A percentile compares a stretch with the other conserved stretches of the same genome.
Evolutionary conservation across 2,113 vertebrate species (phyloP).

Genomic region (Burhinus oedicnemus): DNA sequence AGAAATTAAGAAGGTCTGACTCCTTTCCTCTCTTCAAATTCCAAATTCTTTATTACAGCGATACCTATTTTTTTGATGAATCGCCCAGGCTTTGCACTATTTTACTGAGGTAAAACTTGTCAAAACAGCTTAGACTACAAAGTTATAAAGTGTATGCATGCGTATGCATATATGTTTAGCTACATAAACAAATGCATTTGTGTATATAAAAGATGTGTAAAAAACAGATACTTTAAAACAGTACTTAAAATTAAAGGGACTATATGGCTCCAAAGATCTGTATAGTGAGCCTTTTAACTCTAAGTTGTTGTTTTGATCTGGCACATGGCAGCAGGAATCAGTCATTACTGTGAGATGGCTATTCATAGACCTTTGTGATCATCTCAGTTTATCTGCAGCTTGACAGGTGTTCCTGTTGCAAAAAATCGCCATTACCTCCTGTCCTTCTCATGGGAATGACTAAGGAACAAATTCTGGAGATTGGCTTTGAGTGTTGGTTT

Average conservation of each 20-base stretch:
- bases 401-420: constrained; percentile 23
- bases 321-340: background rate
- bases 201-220: fast-evolving
- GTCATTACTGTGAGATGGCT: background rate
- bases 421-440: background rate
- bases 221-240: background rate
- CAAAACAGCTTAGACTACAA: background rate
- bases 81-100: background rate
- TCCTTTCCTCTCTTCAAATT: background rate
- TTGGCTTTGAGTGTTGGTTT: fast-evolving
- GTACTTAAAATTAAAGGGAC: background rate
- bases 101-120: background rate
- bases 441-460: background rate
- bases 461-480: background rate
- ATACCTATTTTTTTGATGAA: background rate
- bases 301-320: background rate
- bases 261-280: background rate
- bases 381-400: background rate
- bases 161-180: background rate
- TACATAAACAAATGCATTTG: background rate
- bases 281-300: background rate
- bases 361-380: constrained; percentile 58
- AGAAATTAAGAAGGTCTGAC: background rate
- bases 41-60: background rate
- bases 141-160: fast-evolving